Base-by-base conservation (phyloP, 35 echinoderm and acorn worm species). In the Strongylocentrotus purpuratus region DNA sequence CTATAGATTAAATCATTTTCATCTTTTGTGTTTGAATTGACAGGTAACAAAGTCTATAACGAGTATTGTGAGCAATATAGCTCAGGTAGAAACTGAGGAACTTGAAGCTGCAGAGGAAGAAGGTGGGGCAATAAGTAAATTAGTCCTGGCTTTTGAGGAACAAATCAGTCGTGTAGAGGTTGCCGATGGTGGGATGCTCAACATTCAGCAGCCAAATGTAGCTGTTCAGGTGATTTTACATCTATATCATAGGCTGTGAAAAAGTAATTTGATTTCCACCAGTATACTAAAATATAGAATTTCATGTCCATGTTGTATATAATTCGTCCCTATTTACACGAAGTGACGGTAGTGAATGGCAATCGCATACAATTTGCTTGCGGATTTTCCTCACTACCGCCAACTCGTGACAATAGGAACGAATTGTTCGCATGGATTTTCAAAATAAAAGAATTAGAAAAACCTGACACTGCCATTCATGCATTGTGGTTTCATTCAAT, bases 141-240 rank as follows among this genome's bases (percentile, higher is more conserved):
- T 86, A 12, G 85, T 86, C 12, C n/a, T 31, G 22, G 85, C 20
- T 31, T 86, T 86, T 33, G 0, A 86, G 12, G 33, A 31, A 86
- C 85, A 86, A 22, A 31, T 86, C n/a, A 31, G 22, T 7, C n/a
- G 33, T 31, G 85, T 86, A 12, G n/a, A 31, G n/a, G 28, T 86
- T 31, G 28, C 9, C 9, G 20, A 86, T 9, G 85, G 85, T 11
- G 85, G 25, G n/a, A 86, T 86, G n/a, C 85, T 86, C 14, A 86
- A 86, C 85, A 86, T 86, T 86, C n/a, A 31, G 85, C 85, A 86
- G 22, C 85, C 85, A 33, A 86, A 86, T 86, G 85, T 86, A 86
- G 85, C 85, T 7, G 22, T 86, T 12, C 85, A 86, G 85, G 85
- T 86, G 85, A 86, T 5, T 31, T 9, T 86, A 20, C 85, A 31